These are phyloP conservation scores for Mesopsocus fuscifrons DNA, from an alignment of 2,888 invertebrate genomes.

Conservation along the genomic window DNA sequence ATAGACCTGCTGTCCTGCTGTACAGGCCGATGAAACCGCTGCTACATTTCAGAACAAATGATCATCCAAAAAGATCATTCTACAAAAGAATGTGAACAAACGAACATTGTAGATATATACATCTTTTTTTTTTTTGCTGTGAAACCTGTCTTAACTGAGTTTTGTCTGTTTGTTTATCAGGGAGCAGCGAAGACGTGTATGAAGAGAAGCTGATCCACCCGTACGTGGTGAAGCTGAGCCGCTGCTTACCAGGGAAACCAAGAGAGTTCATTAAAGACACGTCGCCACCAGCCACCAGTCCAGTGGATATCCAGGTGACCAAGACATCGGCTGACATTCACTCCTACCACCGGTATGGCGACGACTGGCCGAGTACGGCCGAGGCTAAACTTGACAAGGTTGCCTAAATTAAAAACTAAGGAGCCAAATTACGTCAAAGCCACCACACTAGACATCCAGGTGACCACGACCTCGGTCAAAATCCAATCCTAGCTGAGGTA, in stretches of 20 bases:
- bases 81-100: not conserved
- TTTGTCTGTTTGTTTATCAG: no score
- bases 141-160: no score
- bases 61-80: not conserved
- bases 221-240: conserved; percentile 34
- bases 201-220: conserved; percentile 48
- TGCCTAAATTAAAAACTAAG: no score
- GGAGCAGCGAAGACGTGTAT: conserved; percentile 36
- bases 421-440: no score
- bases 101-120: not conserved
- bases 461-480: no score
- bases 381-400: no score
- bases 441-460: no score
- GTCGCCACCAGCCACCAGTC: conserved; percentile 14
- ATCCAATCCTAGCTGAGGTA: no score
- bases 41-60: no score
- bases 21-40: no score
- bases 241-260: conserved; percentile 35
- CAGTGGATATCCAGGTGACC: conserved; percentile 7
- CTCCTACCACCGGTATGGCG: not conserved
- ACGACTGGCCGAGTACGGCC: no score
- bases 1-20: no score
- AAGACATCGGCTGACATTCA: conserved; percentile 2
- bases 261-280: conserved; percentile 28
- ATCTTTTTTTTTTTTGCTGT: conserved; percentile 4